Percentiles rank a stretch among this genome's conserved stretches.
Evolutionary conservation across 2,888 invertebrate genomes (phyloP).

Genomic region (Pseudococcus viburni): DNA sequence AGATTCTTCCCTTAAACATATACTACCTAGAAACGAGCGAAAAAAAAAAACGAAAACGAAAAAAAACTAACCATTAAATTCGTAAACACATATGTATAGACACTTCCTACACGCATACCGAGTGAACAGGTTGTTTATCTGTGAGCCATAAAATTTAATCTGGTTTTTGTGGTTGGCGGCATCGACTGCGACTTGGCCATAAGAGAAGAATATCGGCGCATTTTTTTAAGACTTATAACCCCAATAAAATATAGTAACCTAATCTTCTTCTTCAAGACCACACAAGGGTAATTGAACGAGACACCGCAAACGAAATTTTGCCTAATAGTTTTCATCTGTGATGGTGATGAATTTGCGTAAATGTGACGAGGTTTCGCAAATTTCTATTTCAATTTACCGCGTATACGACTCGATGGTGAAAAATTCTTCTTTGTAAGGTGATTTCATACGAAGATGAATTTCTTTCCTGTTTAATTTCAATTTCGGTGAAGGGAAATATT

Average conservation of each 20-base stretch:
- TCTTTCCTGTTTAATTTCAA: no score
- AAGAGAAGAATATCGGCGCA: conserved; percentile 40
- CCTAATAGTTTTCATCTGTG: conserved; percentile 53
- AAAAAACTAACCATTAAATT: conserved; percentile 36
- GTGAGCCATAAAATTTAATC: conserved; percentile 62
- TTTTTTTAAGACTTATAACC: conserved; percentile 57
- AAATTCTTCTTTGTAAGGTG: not conserved
- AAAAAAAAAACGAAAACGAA: conserved; percentile 21
- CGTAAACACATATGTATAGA: conserved; percentile 53
- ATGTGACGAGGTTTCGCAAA: no score
- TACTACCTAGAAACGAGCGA: not conserved
- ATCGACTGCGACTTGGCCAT: conserved; percentile 13
- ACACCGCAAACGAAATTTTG: conserved; percentile 52
- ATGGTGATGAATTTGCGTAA: not conserved
- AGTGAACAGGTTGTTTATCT: conserved; percentile 62
- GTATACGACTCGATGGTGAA: not conserved
- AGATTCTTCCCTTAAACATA: conserved; percentile 22
- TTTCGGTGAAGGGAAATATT: no score
- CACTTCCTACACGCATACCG: conserved; percentile 63
- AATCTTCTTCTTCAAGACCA: conserved; percentile 58
- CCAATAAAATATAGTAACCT: conserved; percentile 59
- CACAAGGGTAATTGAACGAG: conserved; percentile 61
- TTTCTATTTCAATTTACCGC: no score
- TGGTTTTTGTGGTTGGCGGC: conserved; percentile 63
- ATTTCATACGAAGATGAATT: no score